Base-by-base conservation (phyloP, 2,113 vertebrate genomes). In the Buteo buteo region DNA sequence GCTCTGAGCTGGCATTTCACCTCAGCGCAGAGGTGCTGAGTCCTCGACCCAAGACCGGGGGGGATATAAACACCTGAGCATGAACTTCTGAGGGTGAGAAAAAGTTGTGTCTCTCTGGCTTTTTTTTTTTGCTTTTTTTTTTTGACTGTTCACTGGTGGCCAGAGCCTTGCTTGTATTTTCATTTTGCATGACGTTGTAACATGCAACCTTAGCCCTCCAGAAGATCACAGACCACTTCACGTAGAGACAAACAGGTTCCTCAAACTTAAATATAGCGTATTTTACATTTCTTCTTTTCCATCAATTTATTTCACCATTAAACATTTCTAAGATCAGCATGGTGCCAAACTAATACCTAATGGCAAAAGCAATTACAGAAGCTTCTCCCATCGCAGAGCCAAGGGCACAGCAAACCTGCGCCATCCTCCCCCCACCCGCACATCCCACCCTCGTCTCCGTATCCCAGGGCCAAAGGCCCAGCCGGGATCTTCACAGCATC, bases 181-280 rank as follows among this genome's bases (percentile, higher is more conserved):
- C 2, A 1, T 29, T 69, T 16, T n/a, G 25, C 52, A 16, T 50
- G 11, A 31, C 0, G 1, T 22, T 29, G 18, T 8, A 66, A 50
- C n/a, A 7, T 3, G 11, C 61, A 40, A 6, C 31, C 25, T 4
- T 3, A 42, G 32, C 38, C 25, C 31, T 11, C 25, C 25, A 17
- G 64, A 36, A 44, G 32, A 52, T 9, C 91, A 49, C 31, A n/a
- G 1, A 50, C 16, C 36, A 18, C 34, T 72, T 32, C 44, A 3
- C 0, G 15, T 6, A 13, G 40, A 44, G 40, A 64, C n/a, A 44
- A 42, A 42, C 1, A 36, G 38, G 3, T 4, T 66, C 86, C 67
- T 92, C 55, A 59, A 11, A 32, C 58, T 67, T 5, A 52, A 42
- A 3, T 7, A 31, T 0, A 13, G 16, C 3, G 15, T 13, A 29